phyloP scores from a whole-genome alignment of 2,888 invertebrate species.

The Dynastes maya region DNA sequence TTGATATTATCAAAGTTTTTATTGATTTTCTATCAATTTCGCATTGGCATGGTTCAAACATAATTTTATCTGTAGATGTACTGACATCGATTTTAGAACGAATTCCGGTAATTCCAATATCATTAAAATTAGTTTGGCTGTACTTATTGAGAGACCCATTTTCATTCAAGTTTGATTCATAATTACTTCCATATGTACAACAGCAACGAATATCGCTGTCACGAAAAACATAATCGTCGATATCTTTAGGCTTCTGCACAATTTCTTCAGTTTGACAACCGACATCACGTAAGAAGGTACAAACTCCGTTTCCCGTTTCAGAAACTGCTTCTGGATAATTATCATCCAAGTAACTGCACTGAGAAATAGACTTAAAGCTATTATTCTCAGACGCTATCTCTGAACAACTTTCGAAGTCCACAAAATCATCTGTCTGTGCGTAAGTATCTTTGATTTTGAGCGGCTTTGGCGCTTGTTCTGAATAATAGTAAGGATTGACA shows the following conservation, averaged over 20 bases:
- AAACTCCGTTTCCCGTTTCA: conserved; percentile 13
- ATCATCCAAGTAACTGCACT: not conserved
- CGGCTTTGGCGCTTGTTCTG: not conserved
- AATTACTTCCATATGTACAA: conserved; percentile 49
- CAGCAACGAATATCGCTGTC: conserved; percentile 29
- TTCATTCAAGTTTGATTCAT: conserved; percentile 24
- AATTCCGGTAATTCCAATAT: not conserved
- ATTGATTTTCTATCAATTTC: not conserved
- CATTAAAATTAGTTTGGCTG: conserved; percentile 30
- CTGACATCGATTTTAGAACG: not conserved
- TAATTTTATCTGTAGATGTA: conserved; percentile 1
- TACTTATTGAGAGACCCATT: conserved; percentile 27
- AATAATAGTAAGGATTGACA: not conserved
- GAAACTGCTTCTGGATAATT: conserved; percentile 31
- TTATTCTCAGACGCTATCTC: conserved; percentile 32
- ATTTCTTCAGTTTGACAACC: conserved; percentile 43
- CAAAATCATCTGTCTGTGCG: conserved; percentile 44
- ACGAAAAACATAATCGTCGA: not conserved
- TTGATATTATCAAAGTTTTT: not conserved
- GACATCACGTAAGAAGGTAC: conserved; percentile 44
- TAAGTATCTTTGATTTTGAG: conserved; percentile 23
- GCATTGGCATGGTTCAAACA: not conserved
- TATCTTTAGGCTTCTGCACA: conserved; percentile 1
- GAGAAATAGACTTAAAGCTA: not conserved
- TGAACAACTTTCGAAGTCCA: not conserved